These are phyloP conservation scores for Halictus quadricinctus DNA, from an alignment of 2,888 invertebrate genomes.

Conservation along the genomic window DNA sequence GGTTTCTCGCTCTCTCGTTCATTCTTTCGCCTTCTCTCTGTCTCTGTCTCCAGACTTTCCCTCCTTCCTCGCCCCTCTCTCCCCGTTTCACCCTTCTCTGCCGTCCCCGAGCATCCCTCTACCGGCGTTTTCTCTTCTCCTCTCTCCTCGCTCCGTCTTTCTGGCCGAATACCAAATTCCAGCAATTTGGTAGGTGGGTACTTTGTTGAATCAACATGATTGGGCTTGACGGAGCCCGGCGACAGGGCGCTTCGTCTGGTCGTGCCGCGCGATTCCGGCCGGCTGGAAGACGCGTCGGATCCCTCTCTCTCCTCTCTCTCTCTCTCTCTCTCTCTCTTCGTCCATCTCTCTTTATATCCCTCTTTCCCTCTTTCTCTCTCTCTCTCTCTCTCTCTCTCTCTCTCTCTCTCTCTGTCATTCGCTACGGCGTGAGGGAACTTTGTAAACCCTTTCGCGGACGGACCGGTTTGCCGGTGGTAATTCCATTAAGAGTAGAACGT, in stretches of 20 bases:
- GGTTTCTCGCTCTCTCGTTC: conserved; percentile 59
- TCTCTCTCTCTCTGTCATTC: not conserved
- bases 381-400: not conserved
- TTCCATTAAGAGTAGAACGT: conserved; percentile 50
- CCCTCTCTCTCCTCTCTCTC: not conserved
- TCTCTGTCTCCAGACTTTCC: conserved; percentile 62
- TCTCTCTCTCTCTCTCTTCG: not conserved
- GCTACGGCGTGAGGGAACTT: conserved; percentile 10
- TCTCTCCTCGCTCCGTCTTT: conserved; percentile 69
- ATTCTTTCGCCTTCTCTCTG: conserved; percentile 62
- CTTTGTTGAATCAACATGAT: conserved; percentile 83
- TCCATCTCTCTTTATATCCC: not conserved
- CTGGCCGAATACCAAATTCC: conserved; percentile 83
- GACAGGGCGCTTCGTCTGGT: conserved; percentile 61
- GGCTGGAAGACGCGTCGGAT: conserved; percentile 13
- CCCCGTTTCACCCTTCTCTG: conserved; percentile 46
- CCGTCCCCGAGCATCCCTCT: not conserved
- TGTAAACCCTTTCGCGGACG: conserved; percentile 56
- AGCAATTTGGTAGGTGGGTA: conserved; percentile 82
- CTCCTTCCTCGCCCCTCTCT: conserved; percentile 53
- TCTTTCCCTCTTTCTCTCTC: not conserved
- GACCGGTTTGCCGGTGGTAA: conserved; percentile 53
- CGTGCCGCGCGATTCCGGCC: conserved; percentile 38
- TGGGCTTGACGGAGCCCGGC: conserved; percentile 79
- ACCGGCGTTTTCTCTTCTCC: conserved; percentile 14